Base-by-base conservation (phyloP, 1,140 invertebrate genomes). In the Neodiprion pinetum region DNA sequence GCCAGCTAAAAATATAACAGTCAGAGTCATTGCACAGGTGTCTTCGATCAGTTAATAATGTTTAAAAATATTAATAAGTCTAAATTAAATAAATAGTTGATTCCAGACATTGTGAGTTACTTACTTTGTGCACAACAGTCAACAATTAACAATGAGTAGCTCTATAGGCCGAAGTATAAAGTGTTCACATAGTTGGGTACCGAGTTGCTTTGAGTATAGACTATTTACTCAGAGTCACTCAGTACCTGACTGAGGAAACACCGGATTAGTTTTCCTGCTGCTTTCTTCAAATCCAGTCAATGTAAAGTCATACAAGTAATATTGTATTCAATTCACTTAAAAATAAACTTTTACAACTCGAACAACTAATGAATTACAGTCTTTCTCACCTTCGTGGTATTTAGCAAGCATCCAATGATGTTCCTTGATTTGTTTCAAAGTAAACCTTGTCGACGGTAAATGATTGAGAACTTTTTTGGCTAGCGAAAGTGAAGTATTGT, bases 361-460 rank as follows among this genome's bases (percentile, higher is more conserved):
- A 11, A 21, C 61, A 28, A 73, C 8, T 67, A 74, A 28, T 67
- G n/a, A 40, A 49, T 47, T 67, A 69, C 21, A 48, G 81, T 78
- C 86, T 83, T 91, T 89, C 87, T 79, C 84, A 83, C 89, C 83
- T 79, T 86, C 85, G 7, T 77, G 75, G 76, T 90, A 92, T 78
- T 90, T 90, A 79, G 92, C 93, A 67, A 89, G 90, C 84, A 93
- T 93, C 96, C 96, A 98, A 73, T 92, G 91, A 88, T 97, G 94
- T 67, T 90, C 89, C 75, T 92, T 90, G 65, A 97, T 93, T 78
- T 94, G 90, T n/a, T 89, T 83, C 9, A 97, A 89, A 0, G 89
- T 91, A 65, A 92, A 90, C 79, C 96, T 90, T 67, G 89, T 88
- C 1, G 88, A 87, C 1, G 95, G 92, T 73, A 90, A 88, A 48